A percentile compares a stretch with the other conserved stretches of the same genome.
phyloP scores from a whole-genome alignment of 2,797 vertebrate species.

The Spondyliosoma cantharus region DNA sequence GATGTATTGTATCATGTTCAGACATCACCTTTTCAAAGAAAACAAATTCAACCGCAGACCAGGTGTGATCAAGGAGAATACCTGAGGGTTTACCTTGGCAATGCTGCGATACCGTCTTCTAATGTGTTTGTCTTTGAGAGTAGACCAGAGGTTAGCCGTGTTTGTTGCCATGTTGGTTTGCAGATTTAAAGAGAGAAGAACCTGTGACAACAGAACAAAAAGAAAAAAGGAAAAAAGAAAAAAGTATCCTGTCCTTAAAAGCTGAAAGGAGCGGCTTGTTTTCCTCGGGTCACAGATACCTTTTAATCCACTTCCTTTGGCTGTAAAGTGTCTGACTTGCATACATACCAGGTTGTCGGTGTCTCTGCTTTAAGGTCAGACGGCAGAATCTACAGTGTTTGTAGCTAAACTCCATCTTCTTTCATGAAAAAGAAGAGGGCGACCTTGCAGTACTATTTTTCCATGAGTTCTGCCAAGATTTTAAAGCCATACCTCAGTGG shows the following conservation, averaged over 20 bases:
- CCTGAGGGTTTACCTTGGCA: slow-evolving; percentile 20
- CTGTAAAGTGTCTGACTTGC: slow-evolving; percentile 47
- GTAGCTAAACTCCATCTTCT: slow-evolving; percentile 23
- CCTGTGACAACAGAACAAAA: background rate
- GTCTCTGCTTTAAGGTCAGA: slow-evolving; percentile 53
- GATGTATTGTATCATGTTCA: slow-evolving; percentile 18
- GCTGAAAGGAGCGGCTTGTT: slow-evolving; percentile 21
- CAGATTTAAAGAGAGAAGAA: slow-evolving; percentile 21
- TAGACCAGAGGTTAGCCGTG: background rate
- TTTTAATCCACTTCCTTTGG: slow-evolving; percentile 44
- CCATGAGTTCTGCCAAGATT: slow-evolving; percentile 75
- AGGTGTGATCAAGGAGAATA: slow-evolving; percentile 34
- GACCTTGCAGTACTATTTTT: slow-evolving; percentile 65
- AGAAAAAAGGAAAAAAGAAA: background rate
- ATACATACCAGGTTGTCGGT: slow-evolving; percentile 56
- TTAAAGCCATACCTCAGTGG: slow-evolving; percentile 63
- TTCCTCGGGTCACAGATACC: background rate
- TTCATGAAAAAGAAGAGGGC: slow-evolving; percentile 42
- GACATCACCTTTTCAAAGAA: slow-evolving; percentile 14
- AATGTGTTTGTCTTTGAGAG: slow-evolving; percentile 24
- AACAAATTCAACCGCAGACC: slow-evolving; percentile 12
- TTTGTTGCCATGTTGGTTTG: background rate
- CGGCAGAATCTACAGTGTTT: slow-evolving; percentile 22
- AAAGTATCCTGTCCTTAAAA: slow-evolving; percentile 26
- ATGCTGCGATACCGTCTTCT: background rate